phyloP scores from a whole-genome alignment of 2,113 vertebrate genomes.

The Sterrhoptilus dennistouni region DNA sequence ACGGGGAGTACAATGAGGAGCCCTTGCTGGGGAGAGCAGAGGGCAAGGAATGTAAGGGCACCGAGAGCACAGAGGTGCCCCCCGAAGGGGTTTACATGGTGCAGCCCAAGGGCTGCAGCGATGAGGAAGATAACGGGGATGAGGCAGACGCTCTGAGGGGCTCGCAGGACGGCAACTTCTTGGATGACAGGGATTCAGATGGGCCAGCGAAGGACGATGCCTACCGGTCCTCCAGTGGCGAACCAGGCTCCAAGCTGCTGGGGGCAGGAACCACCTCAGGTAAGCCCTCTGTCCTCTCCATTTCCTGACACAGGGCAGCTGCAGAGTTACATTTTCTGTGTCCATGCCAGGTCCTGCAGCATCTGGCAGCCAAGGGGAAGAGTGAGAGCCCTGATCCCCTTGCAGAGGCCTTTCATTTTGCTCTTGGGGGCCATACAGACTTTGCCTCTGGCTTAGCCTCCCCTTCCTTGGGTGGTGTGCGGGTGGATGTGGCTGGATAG shows the following conservation, averaged over 20 bases:
- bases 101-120: slow-evolving; percentile 95
- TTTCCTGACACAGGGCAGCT: background rate
- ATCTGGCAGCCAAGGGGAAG: background rate
- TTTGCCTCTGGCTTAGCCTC: background rate
- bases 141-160: slow-evolving; percentile 70
- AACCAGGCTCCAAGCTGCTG: slow-evolving; percentile 64
- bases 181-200: slow-evolving; percentile 83
- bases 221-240: slow-evolving; percentile 70
- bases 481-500: background rate
- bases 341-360: background rate
- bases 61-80: slow-evolving; percentile 79
- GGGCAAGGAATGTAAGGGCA: slow-evolving; percentile 66
- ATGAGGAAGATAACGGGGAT: slow-evolving; percentile 88
- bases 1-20: slow-evolving; percentile 94
- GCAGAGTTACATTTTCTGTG: fast-evolving
- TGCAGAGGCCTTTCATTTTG: background rate
- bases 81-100: slow-evolving; percentile 98
- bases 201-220: slow-evolving; percentile 79
- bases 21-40: slow-evolving; percentile 59
- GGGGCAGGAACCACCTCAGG: slow-evolving; percentile 68
- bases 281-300: background rate
- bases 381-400: background rate
- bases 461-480: background rate
- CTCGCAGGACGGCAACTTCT: slow-evolving; percentile 78
- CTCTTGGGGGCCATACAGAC: fast-evolving